These are phyloP conservation scores for Eupeodes corollae DNA, from an alignment of 1,140 invertebrate species.

Conservation along the genomic window DNA sequence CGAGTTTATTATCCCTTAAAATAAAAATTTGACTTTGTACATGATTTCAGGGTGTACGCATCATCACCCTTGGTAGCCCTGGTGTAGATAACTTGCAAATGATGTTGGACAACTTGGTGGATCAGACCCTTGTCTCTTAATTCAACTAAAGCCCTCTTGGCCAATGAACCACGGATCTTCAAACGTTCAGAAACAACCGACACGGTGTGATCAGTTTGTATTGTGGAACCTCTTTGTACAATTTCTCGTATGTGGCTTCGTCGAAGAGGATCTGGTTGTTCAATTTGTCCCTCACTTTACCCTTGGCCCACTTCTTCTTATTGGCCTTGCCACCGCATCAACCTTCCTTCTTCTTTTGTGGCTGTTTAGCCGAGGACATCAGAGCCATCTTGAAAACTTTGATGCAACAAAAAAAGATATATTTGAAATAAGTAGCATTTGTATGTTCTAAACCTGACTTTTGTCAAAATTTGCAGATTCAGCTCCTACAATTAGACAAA, in stretches of 20 bases:
- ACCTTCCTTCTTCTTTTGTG: constrained; percentile 94
- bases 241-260: constrained; percentile 94
- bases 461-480: too few species aligned
- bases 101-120: constrained; percentile 93
- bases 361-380: constrained; percentile 81
- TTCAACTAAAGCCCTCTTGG: constrained; percentile 85
- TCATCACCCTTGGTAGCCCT: constrained; percentile 91
- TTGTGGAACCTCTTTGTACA: constrained; percentile 92
- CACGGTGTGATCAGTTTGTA: constrained; percentile 98
- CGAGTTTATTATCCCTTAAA: too few species aligned
- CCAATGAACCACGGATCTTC: constrained; percentile 95
- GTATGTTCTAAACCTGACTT: too few species aligned
- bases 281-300: constrained; percentile 99
- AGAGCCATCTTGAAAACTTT: too few species aligned
- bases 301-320: constrained; percentile 99
- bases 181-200: constrained; percentile 97
- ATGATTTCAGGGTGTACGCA: constrained; percentile 18
- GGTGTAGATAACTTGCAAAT: constrained; percentile 95
- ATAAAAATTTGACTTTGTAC: too few species aligned
- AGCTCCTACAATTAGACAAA: too few species aligned
- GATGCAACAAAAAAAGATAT: too few species aligned
- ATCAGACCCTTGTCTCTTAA: constrained; percentile 88
- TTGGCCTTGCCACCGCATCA: constrained; percentile 96
- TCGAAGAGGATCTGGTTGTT: constrained; percentile 98
- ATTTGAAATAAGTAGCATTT: too few species aligned